Conservation (phyloP, 2,888 invertebrate species). For the Sceliomorpha sp. region DNA sequence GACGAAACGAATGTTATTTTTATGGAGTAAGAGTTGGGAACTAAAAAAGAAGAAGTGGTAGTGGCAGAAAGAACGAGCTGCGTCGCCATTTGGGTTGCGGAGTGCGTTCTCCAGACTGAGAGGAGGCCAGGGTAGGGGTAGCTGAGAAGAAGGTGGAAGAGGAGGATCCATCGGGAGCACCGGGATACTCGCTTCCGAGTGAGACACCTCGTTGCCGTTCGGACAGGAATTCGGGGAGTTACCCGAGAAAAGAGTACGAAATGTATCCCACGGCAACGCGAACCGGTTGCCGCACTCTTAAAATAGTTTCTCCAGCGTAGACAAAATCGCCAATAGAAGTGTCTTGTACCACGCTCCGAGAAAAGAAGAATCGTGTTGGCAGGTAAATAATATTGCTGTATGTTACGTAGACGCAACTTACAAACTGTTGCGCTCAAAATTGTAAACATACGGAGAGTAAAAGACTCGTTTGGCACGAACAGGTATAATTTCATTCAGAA, state of each 20-base stretch:
- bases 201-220: slow-evolving; percentile 9
- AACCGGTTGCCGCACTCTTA: slow-evolving; percentile 70
- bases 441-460: too few relatives aligned
- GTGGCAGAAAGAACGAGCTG: slow-evolving; percentile 28
- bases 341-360: slow-evolving; percentile 40
- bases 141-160: too few relatives aligned
- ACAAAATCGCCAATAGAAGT: slow-evolving; percentile 28
- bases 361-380: slow-evolving; percentile 36
- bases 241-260: slow-evolving; percentile 9
- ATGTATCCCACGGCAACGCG: slow-evolving; percentile 57
- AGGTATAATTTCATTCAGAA: not conserved
- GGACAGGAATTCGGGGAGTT: slow-evolving; percentile 24
- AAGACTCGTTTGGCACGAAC: too few relatives aligned
- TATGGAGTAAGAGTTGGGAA: slow-evolving; percentile 45
- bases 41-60: slow-evolving; percentile 32
- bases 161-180: slow-evolving; percentile 33
- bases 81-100: slow-evolving; percentile 9
- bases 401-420: not conserved
- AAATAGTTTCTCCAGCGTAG: slow-evolving; percentile 69
- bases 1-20: slow-evolving; percentile 44
- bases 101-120: slow-evolving; percentile 13
- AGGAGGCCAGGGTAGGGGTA: slow-evolving; percentile 23
- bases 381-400: slow-evolving; percentile 50
- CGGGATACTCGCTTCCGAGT: slow-evolving; percentile 26
- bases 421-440: slow-evolving; percentile 4